Evolutionary conservation across 2,797 vertebrate species (phyloP), one percentile per base, ranked within the genome.

Genomic region (Cuniculus paca): DNA sequence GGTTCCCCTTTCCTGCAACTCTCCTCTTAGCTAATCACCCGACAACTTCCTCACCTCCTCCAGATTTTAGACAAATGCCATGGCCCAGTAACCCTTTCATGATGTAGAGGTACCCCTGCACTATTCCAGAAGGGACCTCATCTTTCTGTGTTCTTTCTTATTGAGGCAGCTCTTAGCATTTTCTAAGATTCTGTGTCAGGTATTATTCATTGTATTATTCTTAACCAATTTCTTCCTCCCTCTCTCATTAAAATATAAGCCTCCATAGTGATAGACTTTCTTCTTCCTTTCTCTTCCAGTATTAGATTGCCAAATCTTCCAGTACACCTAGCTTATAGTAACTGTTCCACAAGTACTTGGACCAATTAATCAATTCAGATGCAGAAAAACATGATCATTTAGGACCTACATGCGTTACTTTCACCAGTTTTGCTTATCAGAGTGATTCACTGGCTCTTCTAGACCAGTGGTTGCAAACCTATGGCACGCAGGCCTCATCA

Each of bases 81-180:
- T 14, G 0, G 19, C 56, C 16, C 24, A 6, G 24, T 28, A 50
- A 54, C 3, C 20, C 4, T 8, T 0, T 22, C 20, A n/a, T 14
- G 6, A 20, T 9, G 9, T 0, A 12, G 39, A 20, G 3, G 9
- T 61, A 0, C 24, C 10, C 60, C 42, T 13, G 8, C 0, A 31
- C 16, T 22, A 1, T 17, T 2, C 20, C 24, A 39, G 9, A 10
- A 1, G 1, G 28, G 1, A 2, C 1, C 16, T 28, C 54, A 26
- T 8, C 16, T 6, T 20, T 17, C 34, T 63, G 4, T 31, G 50
- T 48, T 61, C 19, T 36, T 79, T 24, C n/a, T 39, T 39, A 26
- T 9, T 39, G 42, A 14, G 12, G 10, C 1, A 16, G 45, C n/a
- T 31, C 17, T 6, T 39, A 34, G 6, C 24, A 10, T 10, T 5